phyloP scores from a whole-genome alignment of 2,797 vertebrate species.

The Adrianichthys oophorus region DNA sequence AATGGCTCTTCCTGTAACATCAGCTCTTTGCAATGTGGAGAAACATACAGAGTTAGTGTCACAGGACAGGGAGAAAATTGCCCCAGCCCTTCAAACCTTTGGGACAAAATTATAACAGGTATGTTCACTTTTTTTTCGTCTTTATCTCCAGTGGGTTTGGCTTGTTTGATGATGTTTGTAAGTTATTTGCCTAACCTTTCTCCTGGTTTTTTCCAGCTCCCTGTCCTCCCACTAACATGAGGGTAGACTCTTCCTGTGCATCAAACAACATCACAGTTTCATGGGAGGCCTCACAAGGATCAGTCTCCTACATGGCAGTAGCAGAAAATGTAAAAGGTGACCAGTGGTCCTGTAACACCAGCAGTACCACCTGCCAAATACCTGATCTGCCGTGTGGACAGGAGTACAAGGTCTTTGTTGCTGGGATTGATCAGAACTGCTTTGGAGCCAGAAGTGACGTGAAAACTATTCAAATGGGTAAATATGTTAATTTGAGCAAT shows the following conservation, averaged over 20 bases:
- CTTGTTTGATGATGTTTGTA: neutral
- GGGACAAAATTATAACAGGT: slow-evolving; percentile 66
- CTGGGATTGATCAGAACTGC: slow-evolving; percentile 66
- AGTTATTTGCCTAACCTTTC: neutral
- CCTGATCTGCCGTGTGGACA: slow-evolving; percentile 69
- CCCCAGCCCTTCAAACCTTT: slow-evolving; percentile 47
- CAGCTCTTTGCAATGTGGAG: slow-evolving; percentile 65
- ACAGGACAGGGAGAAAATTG: slow-evolving; percentile 66
- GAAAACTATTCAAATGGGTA: slow-evolving; percentile 63
- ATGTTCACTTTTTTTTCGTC: neutral
- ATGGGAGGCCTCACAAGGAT: slow-evolving; percentile 72
- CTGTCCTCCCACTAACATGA: slow-evolving; percentile 70
- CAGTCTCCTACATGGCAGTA: slow-evolving; percentile 65
- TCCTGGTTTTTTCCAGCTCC: slow-evolving; percentile 59
- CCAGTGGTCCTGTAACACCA: slow-evolving; percentile 64
- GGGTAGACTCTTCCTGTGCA: slow-evolving; percentile 58
- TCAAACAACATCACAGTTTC: slow-evolving; percentile 63
- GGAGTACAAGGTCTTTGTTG: slow-evolving; percentile 67
- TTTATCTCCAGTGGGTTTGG: neutral
- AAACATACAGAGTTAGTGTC: slow-evolving; percentile 68
- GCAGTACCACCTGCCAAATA: slow-evolving; percentile 64
- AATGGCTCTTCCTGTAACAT: slow-evolving; percentile 63
- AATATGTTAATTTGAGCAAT: slow-evolving; percentile 1
- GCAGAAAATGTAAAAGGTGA: slow-evolving; percentile 54
- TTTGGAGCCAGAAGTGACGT: slow-evolving; percentile 63